phyloP scores from a whole-genome alignment of 1,140 invertebrate genomes.

The Zaprionus lachaisei region DNA sequence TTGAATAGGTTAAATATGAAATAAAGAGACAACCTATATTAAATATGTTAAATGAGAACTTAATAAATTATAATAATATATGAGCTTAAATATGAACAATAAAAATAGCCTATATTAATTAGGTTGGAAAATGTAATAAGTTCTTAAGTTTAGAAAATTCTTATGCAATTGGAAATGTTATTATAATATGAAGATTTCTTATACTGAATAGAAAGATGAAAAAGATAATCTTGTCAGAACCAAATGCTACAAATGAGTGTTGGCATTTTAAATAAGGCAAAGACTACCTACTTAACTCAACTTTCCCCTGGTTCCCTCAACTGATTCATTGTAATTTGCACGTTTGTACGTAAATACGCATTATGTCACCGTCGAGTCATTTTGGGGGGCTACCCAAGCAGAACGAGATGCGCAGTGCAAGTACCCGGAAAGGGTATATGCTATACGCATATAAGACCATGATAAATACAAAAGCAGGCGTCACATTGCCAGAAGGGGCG shows the following conservation, averaged over 20 bases:
- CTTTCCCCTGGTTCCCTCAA: neutral
- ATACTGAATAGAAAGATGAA: neutral
- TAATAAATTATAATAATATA: neutral
- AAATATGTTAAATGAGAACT: neutral
- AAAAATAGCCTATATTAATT: neutral
- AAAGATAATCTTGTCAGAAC: neutral
- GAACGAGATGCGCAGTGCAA: constrained; percentile 26
- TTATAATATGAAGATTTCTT: neutral
- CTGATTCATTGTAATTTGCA: neutral
- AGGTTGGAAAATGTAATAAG: neutral
- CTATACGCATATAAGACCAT: neutral
- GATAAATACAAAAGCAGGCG: constrained; percentile 32
- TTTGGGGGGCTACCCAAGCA: constrained; percentile 21
- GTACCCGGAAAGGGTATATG: constrained; percentile 50
- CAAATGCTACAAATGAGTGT: no score
- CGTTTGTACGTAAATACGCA: neutral
- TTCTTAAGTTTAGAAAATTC: neutral
- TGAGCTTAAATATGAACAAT: neutral
- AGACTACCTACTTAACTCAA: neutral
- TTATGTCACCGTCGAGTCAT: constrained; percentile 3
- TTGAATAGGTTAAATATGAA: no score
- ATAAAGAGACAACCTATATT: neutral
- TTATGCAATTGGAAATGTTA: neutral
- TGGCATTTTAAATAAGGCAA: no score
- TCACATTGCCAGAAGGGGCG: constrained; percentile 37